Base-by-base conservation (phyloP, 2,888 invertebrate species). In the Bimastos eiseni region DNA sequence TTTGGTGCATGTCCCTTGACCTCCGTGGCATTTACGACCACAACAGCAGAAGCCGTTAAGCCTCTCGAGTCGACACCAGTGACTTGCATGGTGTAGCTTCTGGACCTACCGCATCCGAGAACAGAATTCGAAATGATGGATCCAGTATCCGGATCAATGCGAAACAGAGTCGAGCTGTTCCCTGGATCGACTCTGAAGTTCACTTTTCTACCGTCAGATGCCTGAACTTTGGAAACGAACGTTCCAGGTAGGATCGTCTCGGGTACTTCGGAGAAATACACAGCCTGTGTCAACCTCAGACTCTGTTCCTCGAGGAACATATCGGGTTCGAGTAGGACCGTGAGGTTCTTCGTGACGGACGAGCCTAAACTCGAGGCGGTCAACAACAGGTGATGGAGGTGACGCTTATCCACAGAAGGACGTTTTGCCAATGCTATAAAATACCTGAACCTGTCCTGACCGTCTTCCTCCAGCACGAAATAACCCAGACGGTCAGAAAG, bases 361-460 rank as follows among this genome's bases (percentile, higher is more conserved):
- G 86, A 86, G 21, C 36, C 24, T 37, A 24, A 36, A 37, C 86
- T 86, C 36, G 86, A 86, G 36, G 86, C 86, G 13, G 36, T 86
- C 17, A 86, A 36, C 37, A 37, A 24, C 15, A 86, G 21, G 36
- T 33, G 86, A 86, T 86, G 86, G 6, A 86, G 37, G 24, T 37
- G 37, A 8, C 86, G 34, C 11, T 24, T 34, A 1, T 8, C n/a
- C 86, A 86, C 34, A 37, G 24, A 0, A 8, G 34, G 86, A 86
- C 34, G 86, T 17, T 86, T 86, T 24, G 86, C 86, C 86, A 86
- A 17, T 5, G 86, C 86, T 37, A 86, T 36, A 86, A 86, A 86
- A 37, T 86, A 86, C n/a, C n/a, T 2, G 70, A n/a, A 70, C 86
- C 15, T 86, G 86, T 86, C 86, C 2, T 86, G 5, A 1, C 36